Evolutionary conservation across 2,888 invertebrate species (phyloP).

Genomic region (Drosophila hamatofila): DNA sequence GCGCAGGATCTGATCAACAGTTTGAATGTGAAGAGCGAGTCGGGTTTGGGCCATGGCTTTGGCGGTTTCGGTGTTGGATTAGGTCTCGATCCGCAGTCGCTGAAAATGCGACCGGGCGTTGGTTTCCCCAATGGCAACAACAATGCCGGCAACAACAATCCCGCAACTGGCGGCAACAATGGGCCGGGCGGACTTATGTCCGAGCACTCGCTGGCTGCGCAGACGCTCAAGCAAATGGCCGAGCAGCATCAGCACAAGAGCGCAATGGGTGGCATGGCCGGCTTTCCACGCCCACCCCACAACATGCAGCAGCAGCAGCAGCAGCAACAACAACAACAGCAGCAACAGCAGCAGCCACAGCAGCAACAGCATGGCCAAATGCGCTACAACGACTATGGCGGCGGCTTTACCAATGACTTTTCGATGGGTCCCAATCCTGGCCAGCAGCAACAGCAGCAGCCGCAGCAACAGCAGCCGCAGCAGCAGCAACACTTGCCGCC

Average conservation of each 20-base stretch:
- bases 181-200: constrained; percentile 85
- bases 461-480: constrained; percentile 67
- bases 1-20: constrained; percentile 85
- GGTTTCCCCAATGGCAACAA: constrained; percentile 56
- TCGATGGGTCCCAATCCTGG: constrained; percentile 83
- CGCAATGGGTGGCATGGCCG: constrained; percentile 88
- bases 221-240: constrained; percentile 98
- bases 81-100: constrained; percentile 63
- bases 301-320: constrained; percentile 82
- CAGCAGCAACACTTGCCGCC: constrained; percentile 78
- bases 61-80: constrained; percentile 76
- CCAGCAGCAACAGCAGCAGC: constrained; percentile 74
- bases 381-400: constrained; percentile 88
- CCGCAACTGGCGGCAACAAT: constrained; percentile 72
- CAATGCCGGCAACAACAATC: constrained; percentile 75
- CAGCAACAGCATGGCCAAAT: constrained; percentile 84
- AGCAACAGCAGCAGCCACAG: constrained; percentile 81
- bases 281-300: constrained; percentile 85
- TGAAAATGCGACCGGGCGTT: constrained; percentile 69
- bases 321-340: constrained; percentile 85
- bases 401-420: constrained; percentile 86
- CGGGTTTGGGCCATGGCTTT: constrained; percentile 83
- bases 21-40: constrained; percentile 84
- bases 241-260: constrained; percentile 97
- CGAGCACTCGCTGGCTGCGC: constrained; percentile 96